Evolutionary conservation across 1,140 invertebrate species (phyloP), one percentile per base, ranked within the genome.

Genomic region (Akabosia matsudoensis): DNA sequence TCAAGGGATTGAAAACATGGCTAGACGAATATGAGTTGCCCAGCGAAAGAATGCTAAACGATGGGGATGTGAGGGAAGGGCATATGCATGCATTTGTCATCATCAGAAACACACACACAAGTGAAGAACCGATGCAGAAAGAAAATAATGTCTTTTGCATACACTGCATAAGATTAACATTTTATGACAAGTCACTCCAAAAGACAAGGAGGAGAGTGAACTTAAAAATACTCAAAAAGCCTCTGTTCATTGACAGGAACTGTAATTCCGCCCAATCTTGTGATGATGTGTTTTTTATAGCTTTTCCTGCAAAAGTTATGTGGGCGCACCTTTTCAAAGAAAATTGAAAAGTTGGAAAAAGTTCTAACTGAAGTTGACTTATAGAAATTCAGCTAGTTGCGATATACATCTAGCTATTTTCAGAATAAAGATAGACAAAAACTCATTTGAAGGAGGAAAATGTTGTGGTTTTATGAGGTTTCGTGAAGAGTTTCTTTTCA

Each of bases 71-170:
- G 7, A 13, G 3, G 10, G n/a, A 10, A 56, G n/a, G 28, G 61
- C 61, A 67, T 67, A 22, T 67, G 61, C 31, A 30, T 67, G 61
- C 61, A 67, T 67, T 67, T 67, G 61, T 67, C 61, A 67, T 67
- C 24, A 45, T 45, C 37, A 18, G 7, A 45, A 7, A 45, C 37
- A 18, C 37, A 10, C 18, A 45, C 18, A 45, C 37, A 18, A 7
- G 37, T 45, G 18, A 45, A 18, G 7, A 45, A 45, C 37, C 18
- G 7, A 45, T 18, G 18, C 37, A 45, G 37, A 7, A 45, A 67
- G 61, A 30, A 28, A 67, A 67, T 67, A 67, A 67, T 67, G 31
- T 10, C 61, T 67, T 67, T 67, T 67, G 61, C 61, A 67, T 67
- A 67, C 61, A 30, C 13, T 67, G 24, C 61, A 31, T 30, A 67